Evolutionary conservation across 2,888 invertebrate genomes (phyloP).

Genomic region (Apamea monoglypha): DNA sequence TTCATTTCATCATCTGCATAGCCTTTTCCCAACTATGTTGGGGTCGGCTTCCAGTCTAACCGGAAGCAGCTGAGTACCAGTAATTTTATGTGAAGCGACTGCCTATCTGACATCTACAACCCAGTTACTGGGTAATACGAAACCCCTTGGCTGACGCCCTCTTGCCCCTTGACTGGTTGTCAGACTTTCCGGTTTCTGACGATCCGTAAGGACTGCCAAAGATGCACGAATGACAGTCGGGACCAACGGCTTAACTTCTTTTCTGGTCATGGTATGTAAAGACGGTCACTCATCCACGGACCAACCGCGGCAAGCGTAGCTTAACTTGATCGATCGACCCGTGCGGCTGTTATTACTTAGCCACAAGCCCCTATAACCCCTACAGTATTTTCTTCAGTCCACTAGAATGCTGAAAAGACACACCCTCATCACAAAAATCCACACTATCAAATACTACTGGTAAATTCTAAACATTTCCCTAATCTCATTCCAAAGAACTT

Average conservation of each 20-base stretch:
- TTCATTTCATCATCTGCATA: not conserved
- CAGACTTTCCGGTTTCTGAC: not conserved
- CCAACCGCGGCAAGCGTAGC: not conserved
- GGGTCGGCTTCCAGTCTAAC: not conserved
- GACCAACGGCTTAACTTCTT: not conserved
- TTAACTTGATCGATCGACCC: too few relatives aligned
- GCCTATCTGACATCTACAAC: not conserved
- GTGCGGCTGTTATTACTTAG: not conserved
- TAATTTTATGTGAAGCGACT: too few relatives aligned
- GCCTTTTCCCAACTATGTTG: not conserved
- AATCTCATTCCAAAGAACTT: conserved; percentile 12
- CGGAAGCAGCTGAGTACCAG: not conserved
- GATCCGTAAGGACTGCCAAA: not conserved
- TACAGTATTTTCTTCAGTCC: too few relatives aligned
- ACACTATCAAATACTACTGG: not conserved
- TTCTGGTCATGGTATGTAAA: not conserved
- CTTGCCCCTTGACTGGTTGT: not conserved
- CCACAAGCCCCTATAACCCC: too few relatives aligned
- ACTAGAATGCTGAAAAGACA: not conserved
- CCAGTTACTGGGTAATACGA: not conserved
- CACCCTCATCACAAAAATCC: not conserved
- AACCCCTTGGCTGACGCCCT: too few relatives aligned
- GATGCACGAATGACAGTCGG: not conserved
- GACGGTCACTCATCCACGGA: not conserved
- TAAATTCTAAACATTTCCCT: not conserved